Evolutionary conservation across 1,140 invertebrate genomes (phyloP).

Genomic region (Galleria mellonella): DNA sequence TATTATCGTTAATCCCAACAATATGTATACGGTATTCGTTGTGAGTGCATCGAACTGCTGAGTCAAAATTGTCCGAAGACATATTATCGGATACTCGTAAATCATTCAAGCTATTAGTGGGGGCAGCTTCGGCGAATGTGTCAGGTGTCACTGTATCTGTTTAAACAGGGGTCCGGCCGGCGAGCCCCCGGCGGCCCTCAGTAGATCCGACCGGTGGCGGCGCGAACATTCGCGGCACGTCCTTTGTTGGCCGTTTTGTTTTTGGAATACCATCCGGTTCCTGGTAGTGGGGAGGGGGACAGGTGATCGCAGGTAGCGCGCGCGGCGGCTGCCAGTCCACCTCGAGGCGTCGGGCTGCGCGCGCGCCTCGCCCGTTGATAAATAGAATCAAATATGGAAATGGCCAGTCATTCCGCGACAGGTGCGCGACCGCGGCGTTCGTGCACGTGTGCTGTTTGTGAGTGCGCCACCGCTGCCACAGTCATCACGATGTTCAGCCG

Average conservation of each 20-base stretch:
- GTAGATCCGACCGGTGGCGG: slow-evolving; percentile 39
- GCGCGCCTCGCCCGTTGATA: slow-evolving; percentile 51
- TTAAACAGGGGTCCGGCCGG: slow-evolving; percentile 26
- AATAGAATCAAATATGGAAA: slow-evolving; percentile 59
- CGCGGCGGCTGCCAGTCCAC: slow-evolving; percentile 56
- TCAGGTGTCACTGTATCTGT: slow-evolving; percentile 49
- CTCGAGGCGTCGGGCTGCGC: slow-evolving; percentile 52
- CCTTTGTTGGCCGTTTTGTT: slow-evolving; percentile 72
- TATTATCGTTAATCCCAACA: slow-evolving; percentile 34
- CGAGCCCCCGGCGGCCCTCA: slow-evolving; percentile 43
- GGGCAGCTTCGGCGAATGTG: slow-evolving; percentile 39
- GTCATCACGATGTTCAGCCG: slow-evolving; percentile 25
- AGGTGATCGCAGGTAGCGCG: slow-evolving; percentile 65
- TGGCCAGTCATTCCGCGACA: slow-evolving; percentile 63
- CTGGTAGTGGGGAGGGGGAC: slow-evolving; percentile 60
- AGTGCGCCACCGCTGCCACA: slow-evolving; percentile 57
- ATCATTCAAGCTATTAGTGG: slow-evolving; percentile 29
- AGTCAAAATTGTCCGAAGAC: neutral
- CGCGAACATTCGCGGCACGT: slow-evolving; percentile 69
- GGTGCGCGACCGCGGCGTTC: slow-evolving; percentile 64
- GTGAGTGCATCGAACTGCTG: neutral
- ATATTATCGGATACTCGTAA: slow-evolving; percentile 22
- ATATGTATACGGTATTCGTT: slow-evolving; percentile 20
- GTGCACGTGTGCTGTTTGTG: slow-evolving; percentile 71
- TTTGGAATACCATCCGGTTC: slow-evolving; percentile 70